A percentile compares a stretch with the other conserved stretches of the same genome.
These are phyloP conservation scores for Caerostris extrusa DNA, from an alignment of 1,140 invertebrate genomes.

Conservation along the genomic window DNA sequence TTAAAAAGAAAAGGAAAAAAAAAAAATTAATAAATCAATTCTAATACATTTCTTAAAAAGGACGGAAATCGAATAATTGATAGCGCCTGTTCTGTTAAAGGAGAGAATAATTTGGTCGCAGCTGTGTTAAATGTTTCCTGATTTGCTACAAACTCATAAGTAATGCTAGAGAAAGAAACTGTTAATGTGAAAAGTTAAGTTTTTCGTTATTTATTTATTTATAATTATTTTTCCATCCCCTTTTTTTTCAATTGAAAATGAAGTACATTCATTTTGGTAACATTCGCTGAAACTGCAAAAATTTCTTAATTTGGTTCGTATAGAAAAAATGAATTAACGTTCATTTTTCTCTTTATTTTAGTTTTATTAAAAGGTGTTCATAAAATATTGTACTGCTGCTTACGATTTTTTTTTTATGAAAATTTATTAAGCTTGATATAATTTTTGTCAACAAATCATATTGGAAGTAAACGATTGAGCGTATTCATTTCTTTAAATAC, in stretches of 20 bases:
- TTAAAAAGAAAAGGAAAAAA: not conserved
- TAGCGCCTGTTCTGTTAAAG: not conserved
- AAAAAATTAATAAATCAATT: not conserved
- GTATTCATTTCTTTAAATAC: too few species aligned
- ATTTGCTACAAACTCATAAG: slow-evolving; percentile 13
- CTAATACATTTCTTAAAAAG: slow-evolving; percentile 18
- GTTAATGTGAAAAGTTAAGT: not conserved
- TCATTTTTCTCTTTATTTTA: too few species aligned
- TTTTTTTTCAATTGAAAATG: not conserved
- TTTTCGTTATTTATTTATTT: too few species aligned
- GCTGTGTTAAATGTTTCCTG: slow-evolving; percentile 22
- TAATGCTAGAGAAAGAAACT: slow-evolving; percentile 12
- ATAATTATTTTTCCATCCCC: not conserved
- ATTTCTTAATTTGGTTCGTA: not conserved
- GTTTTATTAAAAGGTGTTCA: too few species aligned
- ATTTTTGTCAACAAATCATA: too few species aligned
- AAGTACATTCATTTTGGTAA: not conserved
- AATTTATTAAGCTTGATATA: too few species aligned
- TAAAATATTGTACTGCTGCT: too few species aligned
- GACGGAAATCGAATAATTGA: slow-evolving; percentile 42
- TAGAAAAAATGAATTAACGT: too few species aligned
- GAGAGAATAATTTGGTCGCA: slow-evolving; percentile 32
- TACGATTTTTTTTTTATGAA: too few species aligned
- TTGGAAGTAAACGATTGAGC: too few species aligned
- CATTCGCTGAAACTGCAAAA: not conserved